Evolutionary conservation across 1,140 invertebrate genomes (phyloP).

Genomic region (Armadillidium nasatum): DNA sequence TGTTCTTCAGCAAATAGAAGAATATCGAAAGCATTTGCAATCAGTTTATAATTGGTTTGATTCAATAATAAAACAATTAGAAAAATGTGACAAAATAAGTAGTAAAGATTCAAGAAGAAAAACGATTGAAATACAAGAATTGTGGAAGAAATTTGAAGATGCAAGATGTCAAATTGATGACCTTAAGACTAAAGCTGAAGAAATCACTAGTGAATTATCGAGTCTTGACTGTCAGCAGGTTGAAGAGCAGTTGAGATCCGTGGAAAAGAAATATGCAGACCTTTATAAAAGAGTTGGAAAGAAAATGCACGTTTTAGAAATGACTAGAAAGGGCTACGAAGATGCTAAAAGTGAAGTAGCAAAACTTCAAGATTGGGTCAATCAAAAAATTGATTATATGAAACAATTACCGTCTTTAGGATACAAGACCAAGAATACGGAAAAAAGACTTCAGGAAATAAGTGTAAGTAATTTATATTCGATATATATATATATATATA

Average conservation of each 20-base stretch:
- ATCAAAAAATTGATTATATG: conserved; percentile 52
- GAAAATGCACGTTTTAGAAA: conserved; percentile 55
- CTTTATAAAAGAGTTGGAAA: conserved; percentile 74
- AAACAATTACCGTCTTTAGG: conserved; percentile 60
- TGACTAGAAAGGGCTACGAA: conserved; percentile 67
- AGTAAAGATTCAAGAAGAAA: conserved; percentile 60
- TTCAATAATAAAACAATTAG: conserved; percentile 67
- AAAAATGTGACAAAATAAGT: conserved; percentile 72
- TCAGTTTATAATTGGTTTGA: conserved; percentile 72
- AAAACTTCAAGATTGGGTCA: conserved; percentile 47
- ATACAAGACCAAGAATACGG: conserved; percentile 64
- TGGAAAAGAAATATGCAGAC: conserved; percentile 75
- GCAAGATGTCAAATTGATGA: conserved; percentile 39
- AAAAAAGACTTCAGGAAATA: conserved; percentile 36
- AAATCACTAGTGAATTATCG: conserved; percentile 49
- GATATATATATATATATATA: too few species aligned
- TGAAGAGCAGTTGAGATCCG: conserved; percentile 78
- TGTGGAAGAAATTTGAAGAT: conserved; percentile 39
- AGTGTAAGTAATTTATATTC: conserved; percentile 35
- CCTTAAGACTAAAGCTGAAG: conserved; percentile 42
- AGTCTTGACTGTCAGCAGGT: conserved; percentile 84
- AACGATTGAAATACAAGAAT: conserved; percentile 35
- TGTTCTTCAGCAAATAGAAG: conserved; percentile 69
- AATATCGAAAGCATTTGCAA: conserved; percentile 67
- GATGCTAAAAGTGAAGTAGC: conserved; percentile 46